Conservation (phyloP, 1,140 invertebrate species). For the Thaumatotibia leucotreta region DNA sequence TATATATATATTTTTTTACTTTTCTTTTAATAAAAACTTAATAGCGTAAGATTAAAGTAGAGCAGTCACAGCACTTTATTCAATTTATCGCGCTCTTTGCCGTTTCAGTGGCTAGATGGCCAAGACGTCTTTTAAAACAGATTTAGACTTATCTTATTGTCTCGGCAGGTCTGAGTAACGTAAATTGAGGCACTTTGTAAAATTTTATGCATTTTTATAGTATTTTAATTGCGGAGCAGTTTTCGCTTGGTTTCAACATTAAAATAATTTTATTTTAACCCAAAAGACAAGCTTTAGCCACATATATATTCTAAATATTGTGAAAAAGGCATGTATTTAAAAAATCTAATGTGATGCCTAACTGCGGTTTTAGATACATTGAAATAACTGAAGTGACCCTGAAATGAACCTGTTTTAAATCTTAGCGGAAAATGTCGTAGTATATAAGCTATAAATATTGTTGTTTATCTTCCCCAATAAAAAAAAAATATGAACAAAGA, state of each 20-base stretch:
- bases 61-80: background rate
- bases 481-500: background rate
- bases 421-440: too few relatives aligned
- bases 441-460: too few relatives aligned
- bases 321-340: too few relatives aligned
- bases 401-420: too few relatives aligned
- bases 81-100: background rate
- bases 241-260: background rate
- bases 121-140: background rate
- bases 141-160: background rate
- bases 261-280: background rate
- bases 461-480: too few relatives aligned
- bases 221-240: background rate
- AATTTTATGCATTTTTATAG: background rate
- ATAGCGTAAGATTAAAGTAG: background rate
- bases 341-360: too few relatives aligned
- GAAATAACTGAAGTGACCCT: too few relatives aligned
- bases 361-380: too few relatives aligned
- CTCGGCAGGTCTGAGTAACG: background rate
- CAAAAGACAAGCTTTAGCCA: too few relatives aligned
- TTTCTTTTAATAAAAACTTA: background rate
- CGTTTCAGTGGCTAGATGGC: background rate
- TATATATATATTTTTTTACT: too few relatives aligned
- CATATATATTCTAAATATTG: too few relatives aligned
- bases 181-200: background rate